These are phyloP conservation scores for Eutrigla gurnardus DNA, from an alignment of 2,797 vertebrate genomes.

Conservation along the genomic window DNA sequence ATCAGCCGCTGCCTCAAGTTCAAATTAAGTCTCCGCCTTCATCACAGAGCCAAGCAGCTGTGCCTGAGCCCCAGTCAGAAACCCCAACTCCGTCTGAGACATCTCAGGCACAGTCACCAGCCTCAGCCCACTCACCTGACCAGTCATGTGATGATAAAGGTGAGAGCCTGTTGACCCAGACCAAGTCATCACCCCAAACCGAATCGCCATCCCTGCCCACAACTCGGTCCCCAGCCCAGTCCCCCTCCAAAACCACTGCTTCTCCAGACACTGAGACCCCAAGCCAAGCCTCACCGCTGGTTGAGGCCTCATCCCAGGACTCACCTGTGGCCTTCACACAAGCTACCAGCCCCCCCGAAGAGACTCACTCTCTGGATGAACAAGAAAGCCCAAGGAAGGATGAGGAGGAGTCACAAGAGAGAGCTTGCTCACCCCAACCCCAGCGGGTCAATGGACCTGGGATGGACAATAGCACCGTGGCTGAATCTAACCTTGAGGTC, in stretches of 20 bases:
- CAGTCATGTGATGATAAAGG: slow-evolving; percentile 41
- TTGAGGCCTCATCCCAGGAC: slow-evolving; percentile 61
- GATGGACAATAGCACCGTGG: slow-evolving; percentile 85
- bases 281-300: slow-evolving; percentile 32
- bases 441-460: slow-evolving; percentile 91
- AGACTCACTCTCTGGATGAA: slow-evolving; percentile 84
- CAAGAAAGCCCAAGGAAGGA: slow-evolving; percentile 82
- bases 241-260: slow-evolving; percentile 32
- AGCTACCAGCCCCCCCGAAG: slow-evolving; percentile 86
- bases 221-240: slow-evolving; percentile 34
- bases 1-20: slow-evolving; percentile 53
- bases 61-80: slow-evolving; percentile 47
- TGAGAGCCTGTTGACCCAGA: slow-evolving; percentile 41
- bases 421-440: slow-evolving; percentile 69
- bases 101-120: slow-evolving; percentile 32
- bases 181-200: slow-evolving; percentile 24
- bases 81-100: slow-evolving; percentile 43
- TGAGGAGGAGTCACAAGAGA: slow-evolving; percentile 66
- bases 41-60: slow-evolving; percentile 53
- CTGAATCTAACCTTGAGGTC: slow-evolving; percentile 68
- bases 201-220: slow-evolving; percentile 42
- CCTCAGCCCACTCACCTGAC: slow-evolving; percentile 42
- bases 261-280: slow-evolving; percentile 56
- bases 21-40: slow-evolving; percentile 58
- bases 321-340: slow-evolving; percentile 65